Evolutionary conservation across 35 echinoderm and acorn worm species (phyloP).

Genomic region (Holothuria glaberrima): DNA sequence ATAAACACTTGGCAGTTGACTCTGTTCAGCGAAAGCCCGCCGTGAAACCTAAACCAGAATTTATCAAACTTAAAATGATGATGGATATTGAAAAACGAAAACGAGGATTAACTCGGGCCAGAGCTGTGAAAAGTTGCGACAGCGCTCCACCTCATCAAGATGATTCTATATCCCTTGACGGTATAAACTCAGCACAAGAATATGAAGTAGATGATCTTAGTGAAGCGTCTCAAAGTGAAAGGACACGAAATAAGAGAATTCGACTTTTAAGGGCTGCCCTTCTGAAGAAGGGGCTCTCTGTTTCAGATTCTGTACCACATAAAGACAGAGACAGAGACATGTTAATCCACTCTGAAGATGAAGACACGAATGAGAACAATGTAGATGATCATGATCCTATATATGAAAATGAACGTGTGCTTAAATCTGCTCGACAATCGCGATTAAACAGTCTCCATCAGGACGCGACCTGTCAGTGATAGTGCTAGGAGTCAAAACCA

Average conservation of each 20-base stretch:
- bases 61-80: slow-evolving; percentile 57
- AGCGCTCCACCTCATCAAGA: background rate
- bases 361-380: background rate
- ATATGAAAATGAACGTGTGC: slow-evolving; percentile 52
- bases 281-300: slow-evolving; percentile 42
- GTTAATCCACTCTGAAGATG: background rate
- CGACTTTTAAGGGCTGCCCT: slow-evolving; percentile 29
- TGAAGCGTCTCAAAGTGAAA: background rate
- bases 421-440: slow-evolving; percentile 34
- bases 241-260: slow-evolving; percentile 25
- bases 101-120: slow-evolving; percentile 19
- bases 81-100: slow-evolving; percentile 58
- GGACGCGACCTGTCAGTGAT: no score
- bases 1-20: background rate
- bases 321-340: background rate
- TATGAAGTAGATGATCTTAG: background rate
- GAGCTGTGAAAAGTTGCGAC: slow-evolving; percentile 53
- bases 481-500: no score
- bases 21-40: background rate
- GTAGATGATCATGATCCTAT: slow-evolving; percentile 18
- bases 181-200: background rate
- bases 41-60: slow-evolving; percentile 48
- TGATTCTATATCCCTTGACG: slow-evolving; percentile 5
- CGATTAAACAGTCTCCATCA: background rate
- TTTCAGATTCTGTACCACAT: slow-evolving; percentile 1